Evolutionary conservation across 1,140 invertebrate species (phyloP).

Genomic region (Holotrichia oblita): DNA sequence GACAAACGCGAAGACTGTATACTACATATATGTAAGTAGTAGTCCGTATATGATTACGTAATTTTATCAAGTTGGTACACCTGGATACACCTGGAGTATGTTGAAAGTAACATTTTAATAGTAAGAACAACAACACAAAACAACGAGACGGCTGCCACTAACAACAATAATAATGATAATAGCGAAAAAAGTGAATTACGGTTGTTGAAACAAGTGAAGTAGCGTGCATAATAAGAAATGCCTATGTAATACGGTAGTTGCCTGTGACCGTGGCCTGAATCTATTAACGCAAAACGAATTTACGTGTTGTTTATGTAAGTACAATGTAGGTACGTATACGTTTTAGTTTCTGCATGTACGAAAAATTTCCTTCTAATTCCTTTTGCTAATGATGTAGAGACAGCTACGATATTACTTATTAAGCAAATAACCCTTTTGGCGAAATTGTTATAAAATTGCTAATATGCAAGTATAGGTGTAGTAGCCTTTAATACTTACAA

Average conservation of each 20-base stretch:
- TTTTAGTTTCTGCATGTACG: constrained; percentile 1
- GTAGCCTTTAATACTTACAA: not conserved
- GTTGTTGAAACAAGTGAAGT: constrained; percentile 7
- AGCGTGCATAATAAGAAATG: constrained; percentile 2
- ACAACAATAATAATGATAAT: constrained; percentile 21
- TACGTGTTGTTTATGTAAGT: constrained; percentile 11
- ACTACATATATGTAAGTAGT: not conserved
- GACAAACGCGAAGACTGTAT: not conserved
- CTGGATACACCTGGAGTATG: constrained; percentile 1
- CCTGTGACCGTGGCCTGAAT: constrained; percentile 14
- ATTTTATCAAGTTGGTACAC: not conserved
- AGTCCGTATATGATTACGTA: not conserved
- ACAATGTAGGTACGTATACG: not conserved
- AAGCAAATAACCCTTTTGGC: constrained; percentile 12
- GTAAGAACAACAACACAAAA: not conserved
- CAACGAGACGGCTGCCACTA: too few species aligned
- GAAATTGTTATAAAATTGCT: constrained; percentile 3
- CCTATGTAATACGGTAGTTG: not conserved
- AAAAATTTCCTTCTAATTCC: not conserved
- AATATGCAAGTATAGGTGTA: not conserved
- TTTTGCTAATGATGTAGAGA: not conserved
- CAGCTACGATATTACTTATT: not conserved
- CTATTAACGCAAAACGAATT: constrained; percentile 17
- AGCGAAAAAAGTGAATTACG: not conserved
- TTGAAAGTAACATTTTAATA: constrained; percentile 14